phyloP scores from a whole-genome alignment of 1,140 invertebrate genomes.

The Brachionus sp. region DNA sequence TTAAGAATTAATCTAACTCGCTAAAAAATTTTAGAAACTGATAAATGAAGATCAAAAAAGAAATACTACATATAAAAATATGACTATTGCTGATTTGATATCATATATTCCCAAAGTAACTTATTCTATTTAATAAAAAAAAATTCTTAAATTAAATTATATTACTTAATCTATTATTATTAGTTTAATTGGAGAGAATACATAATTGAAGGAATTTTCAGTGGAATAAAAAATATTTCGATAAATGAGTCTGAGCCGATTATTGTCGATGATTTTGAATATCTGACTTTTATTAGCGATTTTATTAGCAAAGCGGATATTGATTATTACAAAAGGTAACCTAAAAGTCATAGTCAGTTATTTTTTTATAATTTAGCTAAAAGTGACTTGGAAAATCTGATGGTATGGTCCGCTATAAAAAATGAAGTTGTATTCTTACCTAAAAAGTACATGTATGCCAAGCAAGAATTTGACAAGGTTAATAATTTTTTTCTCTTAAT shows the following conservation, averaged over 20 bases:
- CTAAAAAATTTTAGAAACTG: not conserved
- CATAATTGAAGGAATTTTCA: slow-evolving; percentile 29
- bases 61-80: slow-evolving; percentile 12
- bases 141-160: not conserved
- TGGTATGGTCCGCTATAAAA: slow-evolving; percentile 41
- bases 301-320: not conserved
- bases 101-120: slow-evolving; percentile 8
- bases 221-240: slow-evolving; percentile 1
- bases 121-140: too few relatives aligned
- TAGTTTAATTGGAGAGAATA: slow-evolving; percentile 36
- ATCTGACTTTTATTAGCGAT: not conserved
- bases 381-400: slow-evolving; percentile 39
- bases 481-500: not conserved
- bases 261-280: slow-evolving; percentile 28
- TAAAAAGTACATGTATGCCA: not conserved
- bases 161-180: not conserved
- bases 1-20: not conserved
- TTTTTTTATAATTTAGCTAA: not conserved
- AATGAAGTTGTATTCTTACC: slow-evolving; percentile 27
- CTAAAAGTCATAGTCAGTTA: not conserved
- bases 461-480: slow-evolving; percentile 42
- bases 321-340: not conserved
- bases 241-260: slow-evolving; percentile 8
- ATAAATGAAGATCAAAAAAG: slow-evolving; percentile 24
- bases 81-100: not conserved